Base-by-base conservation (phyloP, 2,888 invertebrate genomes). In the Meiosimyza platycephala region DNA sequence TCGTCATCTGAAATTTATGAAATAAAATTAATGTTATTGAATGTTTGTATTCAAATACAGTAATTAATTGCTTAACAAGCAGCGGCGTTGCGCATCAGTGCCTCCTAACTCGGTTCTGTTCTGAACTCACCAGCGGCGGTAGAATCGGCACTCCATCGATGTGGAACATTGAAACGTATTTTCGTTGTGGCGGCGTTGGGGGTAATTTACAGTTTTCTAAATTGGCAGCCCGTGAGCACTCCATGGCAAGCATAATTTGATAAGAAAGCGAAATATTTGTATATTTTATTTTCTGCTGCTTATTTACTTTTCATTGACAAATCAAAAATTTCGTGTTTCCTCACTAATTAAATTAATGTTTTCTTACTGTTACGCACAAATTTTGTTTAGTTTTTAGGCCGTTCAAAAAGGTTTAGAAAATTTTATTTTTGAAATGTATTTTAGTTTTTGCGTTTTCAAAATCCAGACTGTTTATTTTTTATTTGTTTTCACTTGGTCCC, bases 61-160 rank as follows among this genome's bases (percentile, higher is more conserved):
- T 6, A 64, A n/a, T 13, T 13, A 50, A 50, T 64, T 64, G 18
- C 47, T 40, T 18, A 47, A 16, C 18, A 16, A 64, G 47, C 33
- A 18, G 47, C 52, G 9, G n/a, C 33, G 52, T 40, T 54, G 28
- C 40, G 52, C 60, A 62, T 28, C 33, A 60, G 13, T 33, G 50
- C 47, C n/a, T 48, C 50, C 33, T 51, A 40, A 15, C 59, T 11
- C 68, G 54, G n/a, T 22, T 6, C 47, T 13, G 12, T 47, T 50
- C 22, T 71, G 9, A 67, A 83, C 84, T 81, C 76, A 86, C 86
- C 79, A 86, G 66, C 13, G 86, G 86, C 74, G 86, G 85, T 74
- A 86, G 74, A 75, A 86, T 86, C 54, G 85, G 84, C 67, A 83
- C 81, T n/a, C 85, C 85, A 79, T 84, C 81, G 80, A 87, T 82